Base-by-base conservation (phyloP, 2,888 invertebrate species). In the Papilio protenor region DNA sequence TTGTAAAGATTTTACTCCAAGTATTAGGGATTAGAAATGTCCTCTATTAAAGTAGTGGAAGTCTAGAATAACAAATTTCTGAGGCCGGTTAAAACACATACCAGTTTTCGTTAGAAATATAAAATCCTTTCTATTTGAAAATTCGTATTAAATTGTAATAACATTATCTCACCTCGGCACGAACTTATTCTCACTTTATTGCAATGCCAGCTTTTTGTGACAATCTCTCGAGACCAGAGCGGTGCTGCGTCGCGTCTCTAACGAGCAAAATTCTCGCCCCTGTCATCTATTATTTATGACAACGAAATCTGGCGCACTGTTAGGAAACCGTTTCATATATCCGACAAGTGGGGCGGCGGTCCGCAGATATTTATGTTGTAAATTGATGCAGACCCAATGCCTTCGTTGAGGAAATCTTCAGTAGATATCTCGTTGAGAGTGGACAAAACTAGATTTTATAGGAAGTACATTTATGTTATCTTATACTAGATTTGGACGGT, bases 231-330 rank as follows among this genome's bases (percentile, higher is more conserved):
- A 73, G 78, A 78, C 78, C 55, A 33, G 75, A 21, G 70, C 64
- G 61, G 61, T 78, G 80, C 71, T 55, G 33, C 69, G 66, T 69
- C 77, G 77, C 69, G 73, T 77, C 75, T 77, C 75, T 78, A 78
- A 78, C 78, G 78, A 78, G 78, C 75, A 66, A 78, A 78, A 80
- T 82, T 79, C 81, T 82, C 80, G 80, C 80, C 80, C 77, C 81
- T 81, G 79, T 79, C 83, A 85, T 86, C 81, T 85, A 85, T 84
- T 85, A 86, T 86, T 85, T 86, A 87, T 84, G 84, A 82, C 80
- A 82, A 81, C 83, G 81, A 84, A 87, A 86, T 85, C 85, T 85
- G 85, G 81, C 80, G 80, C 80, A 78, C 76, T 81, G 72, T 76
- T 77, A 75, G 77, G 70, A 76, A 75, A 75, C 73, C 79, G 69